Conservation (phyloP, 1,140 invertebrate genomes). For the Drosophila arawakana region DNA sequence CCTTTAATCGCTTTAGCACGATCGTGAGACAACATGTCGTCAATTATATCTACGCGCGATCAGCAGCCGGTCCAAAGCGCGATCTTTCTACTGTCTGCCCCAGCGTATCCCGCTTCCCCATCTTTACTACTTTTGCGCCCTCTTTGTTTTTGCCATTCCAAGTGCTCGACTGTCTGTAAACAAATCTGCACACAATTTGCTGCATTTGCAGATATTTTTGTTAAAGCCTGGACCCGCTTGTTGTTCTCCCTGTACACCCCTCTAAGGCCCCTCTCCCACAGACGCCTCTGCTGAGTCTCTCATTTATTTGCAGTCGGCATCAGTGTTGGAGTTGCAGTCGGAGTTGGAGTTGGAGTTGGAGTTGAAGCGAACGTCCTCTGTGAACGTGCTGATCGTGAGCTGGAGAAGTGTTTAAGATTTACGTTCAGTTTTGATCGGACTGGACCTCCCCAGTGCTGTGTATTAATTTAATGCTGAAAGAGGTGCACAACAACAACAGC, state of each 20-base stretch:
- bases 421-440: conserved; percentile 81
- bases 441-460: conserved; percentile 78
- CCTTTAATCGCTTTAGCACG: conserved; percentile 83
- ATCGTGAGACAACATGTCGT: conserved; percentile 83
- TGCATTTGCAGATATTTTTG: conserved; percentile 70
- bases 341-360: neutral
- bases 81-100: conserved; percentile 17
- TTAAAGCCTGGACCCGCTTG: conserved; percentile 32
- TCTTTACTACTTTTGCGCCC: too few species aligned
- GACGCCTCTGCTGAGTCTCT: conserved; percentile 56
- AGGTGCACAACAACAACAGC: conserved; percentile 20
- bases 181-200: conserved; percentile 80
- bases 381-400: conserved; percentile 84
- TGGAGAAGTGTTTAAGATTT: conserved; percentile 76
- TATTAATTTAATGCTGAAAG: conserved; percentile 64
- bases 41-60: conserved; percentile 83
- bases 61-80: conserved; percentile 43
- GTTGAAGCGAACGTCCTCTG: conserved; percentile 18
- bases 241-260: neutral
- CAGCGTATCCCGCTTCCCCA: neutral
- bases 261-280: too few species aligned
- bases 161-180: conserved; percentile 67
- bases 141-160: conserved; percentile 25
- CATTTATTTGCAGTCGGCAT: conserved; percentile 55
- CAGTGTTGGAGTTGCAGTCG: neutral